phyloP scores from a whole-genome alignment of 2,113 vertebrate genomes.

The Zosterops pallidus region DNA sequence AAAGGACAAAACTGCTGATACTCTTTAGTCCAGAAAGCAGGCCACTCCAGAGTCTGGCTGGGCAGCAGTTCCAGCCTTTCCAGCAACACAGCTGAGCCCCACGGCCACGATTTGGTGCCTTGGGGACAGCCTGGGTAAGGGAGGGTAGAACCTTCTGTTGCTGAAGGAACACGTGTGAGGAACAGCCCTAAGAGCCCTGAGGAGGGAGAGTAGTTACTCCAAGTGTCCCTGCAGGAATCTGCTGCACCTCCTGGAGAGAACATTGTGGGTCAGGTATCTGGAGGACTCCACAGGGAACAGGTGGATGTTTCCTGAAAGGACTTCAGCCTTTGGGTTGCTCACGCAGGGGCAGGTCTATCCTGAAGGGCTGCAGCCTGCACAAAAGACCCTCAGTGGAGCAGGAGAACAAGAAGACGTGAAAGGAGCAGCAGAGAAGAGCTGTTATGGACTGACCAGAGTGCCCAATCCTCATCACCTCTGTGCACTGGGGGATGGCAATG shows the following conservation, averaged over 20 bases:
- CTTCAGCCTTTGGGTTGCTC: not conserved
- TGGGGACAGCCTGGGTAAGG: fast-evolving
- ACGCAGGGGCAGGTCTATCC: not conserved
- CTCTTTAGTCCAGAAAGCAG: not conserved
- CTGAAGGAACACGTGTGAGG: not conserved
- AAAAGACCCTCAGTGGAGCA: not conserved
- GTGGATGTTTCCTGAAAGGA: not conserved
- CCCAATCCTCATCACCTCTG: not conserved
- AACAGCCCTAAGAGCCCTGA: fast-evolving
- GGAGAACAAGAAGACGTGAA: not conserved
- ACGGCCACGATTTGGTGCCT: fast-evolving
- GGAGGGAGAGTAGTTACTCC: too few relatives aligned
- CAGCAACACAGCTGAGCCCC: not conserved
- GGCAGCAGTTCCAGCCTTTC: not conserved
- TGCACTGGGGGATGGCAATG: not conserved
- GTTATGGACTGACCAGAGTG: not conserved
- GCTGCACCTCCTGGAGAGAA: not conserved
- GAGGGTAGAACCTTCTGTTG: not conserved
- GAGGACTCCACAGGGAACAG: not conserved
- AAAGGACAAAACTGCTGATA: not conserved
- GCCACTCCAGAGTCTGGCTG: fast-evolving
- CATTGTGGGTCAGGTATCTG: too few relatives aligned
- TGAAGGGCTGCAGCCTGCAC: not conserved
- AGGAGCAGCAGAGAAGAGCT: not conserved
- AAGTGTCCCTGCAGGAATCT: fast-evolving